A percentile compares a stretch with the other conserved stretches of the same genome.
Evolutionary conservation across 2,797 vertebrate genomes (phyloP).

Genomic region (Sciurus carolinensis): DNA sequence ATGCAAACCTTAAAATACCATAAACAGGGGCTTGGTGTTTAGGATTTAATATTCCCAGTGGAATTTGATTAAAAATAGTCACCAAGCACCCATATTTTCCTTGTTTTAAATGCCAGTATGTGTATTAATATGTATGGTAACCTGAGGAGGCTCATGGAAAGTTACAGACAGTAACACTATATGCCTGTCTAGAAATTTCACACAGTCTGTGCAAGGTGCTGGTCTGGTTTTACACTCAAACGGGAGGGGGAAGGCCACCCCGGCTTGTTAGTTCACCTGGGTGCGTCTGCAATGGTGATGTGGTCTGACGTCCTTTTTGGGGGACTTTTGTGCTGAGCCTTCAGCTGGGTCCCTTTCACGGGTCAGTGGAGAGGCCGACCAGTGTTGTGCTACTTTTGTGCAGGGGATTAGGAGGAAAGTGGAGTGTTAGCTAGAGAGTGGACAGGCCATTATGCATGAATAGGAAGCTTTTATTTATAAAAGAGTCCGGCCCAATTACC

Average conservation of each 20-base stretch:
- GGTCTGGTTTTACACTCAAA: slow-evolving; percentile 70
- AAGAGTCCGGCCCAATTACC: slow-evolving; percentile 40
- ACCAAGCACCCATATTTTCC: neutral
- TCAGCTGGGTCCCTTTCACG: neutral
- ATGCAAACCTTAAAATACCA: neutral
- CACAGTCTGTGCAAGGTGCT: neutral
- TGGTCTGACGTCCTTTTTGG: neutral
- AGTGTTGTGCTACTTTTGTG: neutral
- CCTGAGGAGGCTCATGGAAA: slow-evolving; percentile 8
- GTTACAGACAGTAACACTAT: slow-evolving; percentile 63
- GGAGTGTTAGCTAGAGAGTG: neutral
- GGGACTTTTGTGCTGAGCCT: slow-evolving; percentile 52
- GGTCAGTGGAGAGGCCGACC: slow-evolving; percentile 19
- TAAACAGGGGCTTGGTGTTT: neutral
- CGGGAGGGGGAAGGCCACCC: neutral
- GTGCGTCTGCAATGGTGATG: neutral
- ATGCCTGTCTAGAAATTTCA: slow-evolving; percentile 60
- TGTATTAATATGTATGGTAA: slow-evolving; percentile 69
- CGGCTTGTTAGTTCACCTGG: slow-evolving; percentile 51
- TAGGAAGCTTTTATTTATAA: slow-evolving; percentile 55
- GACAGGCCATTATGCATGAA: neutral
- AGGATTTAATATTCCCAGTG: slow-evolving; percentile 67
- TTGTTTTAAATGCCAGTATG: slow-evolving; percentile 37
- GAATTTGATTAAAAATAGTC: slow-evolving; percentile 69
- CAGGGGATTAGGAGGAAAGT: neutral